Base-by-base conservation (phyloP, 37 sponge, comb jelly and placozoan genomes). In the Beroe ovata region DNA sequence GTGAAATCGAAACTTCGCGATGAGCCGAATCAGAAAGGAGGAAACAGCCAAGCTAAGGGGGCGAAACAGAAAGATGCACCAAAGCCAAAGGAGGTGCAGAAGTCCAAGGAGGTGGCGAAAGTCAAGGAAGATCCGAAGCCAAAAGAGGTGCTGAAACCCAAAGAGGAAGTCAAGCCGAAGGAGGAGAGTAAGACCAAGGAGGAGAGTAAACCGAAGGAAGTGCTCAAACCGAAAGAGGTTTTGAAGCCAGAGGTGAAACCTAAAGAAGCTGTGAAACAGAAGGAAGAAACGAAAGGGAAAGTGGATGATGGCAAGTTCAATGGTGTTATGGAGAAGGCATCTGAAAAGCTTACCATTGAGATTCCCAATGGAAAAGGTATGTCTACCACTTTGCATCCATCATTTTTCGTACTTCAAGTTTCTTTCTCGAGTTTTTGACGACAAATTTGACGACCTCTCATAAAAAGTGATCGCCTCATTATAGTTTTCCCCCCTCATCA, bases 321-420 rank as follows among this genome's bases (percentile, higher is more conserved):
- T 30, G 69, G 63, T 34, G 69, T 66, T 30, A 37, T 66, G 84
- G 54, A 77, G 84, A 77, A 77, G 38, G 84, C 84, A 21, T 42
- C 84, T 4, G 84, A 77, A 54, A 11, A 30, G 36, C 69, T 66
- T 2, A 66, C 69, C 36, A 66, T 66, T 33, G 69, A 66, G 36
- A 66, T 66, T 30, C 69, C 69, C 54, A 47, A 47, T 47, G 54
- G 54, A 6, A 47, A 47, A 47, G 54, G 54, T 47, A 6, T 16
- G 54, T 47, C n/a, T n/a, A n/a, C n/a, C n/a, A n/a, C n/a, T n/a
- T n/a, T n/a, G n/a, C n/a, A n/a, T n/a, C n/a, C n/a, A n/a, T n/a
- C n/a, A n/a, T n/a, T n/a, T n/a, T n/a, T n/a, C n/a, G n/a, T n/a
- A n/a, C n/a, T n/a, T n/a, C n/a, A n/a, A n/a, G n/a, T n/a, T n/a